Evolutionary conservation across 1,140 invertebrate genomes (phyloP), one percentile per base, ranked within the genome.

Genomic region (Panagrolaimus sp.): DNA sequence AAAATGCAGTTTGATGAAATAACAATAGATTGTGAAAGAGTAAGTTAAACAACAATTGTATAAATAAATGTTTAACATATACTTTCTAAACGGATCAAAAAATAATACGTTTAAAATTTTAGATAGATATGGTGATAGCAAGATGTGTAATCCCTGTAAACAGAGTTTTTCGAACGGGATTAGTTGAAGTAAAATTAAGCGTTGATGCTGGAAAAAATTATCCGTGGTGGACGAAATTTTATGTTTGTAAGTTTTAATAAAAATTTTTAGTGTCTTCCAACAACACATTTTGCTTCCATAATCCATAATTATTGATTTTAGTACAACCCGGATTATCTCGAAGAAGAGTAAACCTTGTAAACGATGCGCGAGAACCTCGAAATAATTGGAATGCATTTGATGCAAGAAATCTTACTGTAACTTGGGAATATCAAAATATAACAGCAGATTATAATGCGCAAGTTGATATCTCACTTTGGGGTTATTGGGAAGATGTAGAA

Each of bases 1-100:
- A 93, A 76, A 48, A 88, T 95, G 11, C 88, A 91, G 46, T 90
- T 96, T 71, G 89, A 91, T 74, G 88, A 95, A 27, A 89, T 91
- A 3, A 89, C 94, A 51, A 82, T 87, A 68, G 90, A 89, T 46
- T 90, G 89, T 76, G 73, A 76, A 73, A 88, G 87, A 25, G 92
- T 89, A 53, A 44, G 27, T 65, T 13, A 65, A 45, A 25, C 1
- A 0, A 71, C 13, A 13, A 23, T 23, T 16, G 23, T n/a, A n/a
- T n/a, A n/a, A n/a, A n/a, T n/a, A n/a, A n/a, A n/a, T n/a, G n/a
- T n/a, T n/a, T n/a, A n/a, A n/a, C n/a, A n/a, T n/a, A n/a, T n/a
- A n/a, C n/a, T n/a, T n/a, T n/a, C n/a, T n/a, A n/a, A n/a, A n/a
- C n/a, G n/a, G n/a, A n/a, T n/a, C n/a, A n/a, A n/a, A n/a, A n/a